Percentiles rank a stretch among this genome's conserved stretches.
Evolutionary conservation across 2,797 vertebrate species (phyloP).

Genomic region (Orientallactaga sibirica): DNA sequence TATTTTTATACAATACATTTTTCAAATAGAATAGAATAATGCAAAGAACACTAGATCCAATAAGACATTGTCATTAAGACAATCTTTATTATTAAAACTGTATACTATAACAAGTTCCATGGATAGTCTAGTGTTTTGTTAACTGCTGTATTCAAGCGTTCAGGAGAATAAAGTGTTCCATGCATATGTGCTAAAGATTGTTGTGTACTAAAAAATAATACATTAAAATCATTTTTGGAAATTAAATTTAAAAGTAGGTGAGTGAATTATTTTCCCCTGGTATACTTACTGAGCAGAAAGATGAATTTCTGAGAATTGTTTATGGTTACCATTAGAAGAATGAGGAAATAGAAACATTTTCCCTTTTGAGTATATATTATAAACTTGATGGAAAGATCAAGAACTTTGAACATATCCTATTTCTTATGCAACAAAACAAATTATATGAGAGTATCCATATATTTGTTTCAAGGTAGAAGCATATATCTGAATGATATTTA

Average conservation of each 20-base stretch:
- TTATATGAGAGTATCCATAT: background rate
- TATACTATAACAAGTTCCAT: background rate
- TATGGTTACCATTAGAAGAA: background rate
- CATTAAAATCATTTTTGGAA: too few species aligned
- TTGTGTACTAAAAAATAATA: too few species aligned
- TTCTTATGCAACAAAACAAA: background rate
- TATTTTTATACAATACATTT: too few species aligned
- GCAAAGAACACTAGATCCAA: background rate
- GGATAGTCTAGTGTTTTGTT: background rate
- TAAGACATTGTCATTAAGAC: background rate
- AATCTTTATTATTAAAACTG: background rate
- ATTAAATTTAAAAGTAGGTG: background rate
- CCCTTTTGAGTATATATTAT: background rate
- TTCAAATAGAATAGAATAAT: background rate
- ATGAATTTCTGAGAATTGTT: slow-evolving; percentile 19
- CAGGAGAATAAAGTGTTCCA: background rate
- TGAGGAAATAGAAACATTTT: slow-evolving; percentile 7
- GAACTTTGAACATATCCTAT: background rate
- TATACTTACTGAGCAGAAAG: background rate
- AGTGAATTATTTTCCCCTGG: background rate
- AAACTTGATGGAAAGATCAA: slow-evolving; percentile 26
- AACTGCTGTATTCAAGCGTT: background rate
- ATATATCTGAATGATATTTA: background rate
- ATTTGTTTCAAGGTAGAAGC: background rate
- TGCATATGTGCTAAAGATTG: background rate